Percentiles rank a stretch among this genome's conserved stretches.
Evolutionary conservation across 2,113 vertebrate genomes (phyloP).

Genomic region (Phoenicopterus ruber): DNA sequence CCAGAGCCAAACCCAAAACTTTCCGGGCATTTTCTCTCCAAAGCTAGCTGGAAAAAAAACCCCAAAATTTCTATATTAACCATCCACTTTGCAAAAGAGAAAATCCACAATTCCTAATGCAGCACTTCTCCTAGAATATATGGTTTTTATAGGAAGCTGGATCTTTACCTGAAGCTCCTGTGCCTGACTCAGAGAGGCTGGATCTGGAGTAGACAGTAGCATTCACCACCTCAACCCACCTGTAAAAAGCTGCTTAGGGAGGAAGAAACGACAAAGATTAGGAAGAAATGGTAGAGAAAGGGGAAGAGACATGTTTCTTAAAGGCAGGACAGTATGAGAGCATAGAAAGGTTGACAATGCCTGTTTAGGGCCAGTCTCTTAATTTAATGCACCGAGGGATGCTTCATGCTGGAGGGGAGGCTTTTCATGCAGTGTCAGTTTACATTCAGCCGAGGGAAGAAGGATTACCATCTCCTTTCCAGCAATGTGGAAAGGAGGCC

Average conservation of each 20-base stretch:
- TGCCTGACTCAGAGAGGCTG: neutral
- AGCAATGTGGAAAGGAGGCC: constrained; percentile 40
- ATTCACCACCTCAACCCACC: neutral
- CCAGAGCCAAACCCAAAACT: neutral
- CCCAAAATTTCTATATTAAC: neutral
- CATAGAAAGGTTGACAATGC: neutral
- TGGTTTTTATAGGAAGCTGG: neutral
- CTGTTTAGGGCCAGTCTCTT: neutral
- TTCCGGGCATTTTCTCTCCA: neutral
- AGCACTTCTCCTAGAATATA: neutral
- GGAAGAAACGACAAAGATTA: neutral
- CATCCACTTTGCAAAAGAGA: neutral
- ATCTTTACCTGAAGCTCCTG: neutral
- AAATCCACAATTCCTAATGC: neutral
- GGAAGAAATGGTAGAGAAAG: neutral
- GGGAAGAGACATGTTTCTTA: neutral
- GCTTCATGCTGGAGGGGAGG: neutral
- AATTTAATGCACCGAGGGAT: neutral
- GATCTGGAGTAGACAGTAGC: neutral
- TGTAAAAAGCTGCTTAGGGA: neutral
- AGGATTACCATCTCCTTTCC: constrained; percentile 8
- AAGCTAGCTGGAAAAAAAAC: neutral
- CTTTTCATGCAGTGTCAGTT: neutral
- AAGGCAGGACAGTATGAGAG: neutral
- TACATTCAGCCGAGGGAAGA: neutral